These are phyloP conservation scores for Eupithecia centaureata DNA, from an alignment of 2,888 invertebrate genomes.

Conservation along the genomic window DNA sequence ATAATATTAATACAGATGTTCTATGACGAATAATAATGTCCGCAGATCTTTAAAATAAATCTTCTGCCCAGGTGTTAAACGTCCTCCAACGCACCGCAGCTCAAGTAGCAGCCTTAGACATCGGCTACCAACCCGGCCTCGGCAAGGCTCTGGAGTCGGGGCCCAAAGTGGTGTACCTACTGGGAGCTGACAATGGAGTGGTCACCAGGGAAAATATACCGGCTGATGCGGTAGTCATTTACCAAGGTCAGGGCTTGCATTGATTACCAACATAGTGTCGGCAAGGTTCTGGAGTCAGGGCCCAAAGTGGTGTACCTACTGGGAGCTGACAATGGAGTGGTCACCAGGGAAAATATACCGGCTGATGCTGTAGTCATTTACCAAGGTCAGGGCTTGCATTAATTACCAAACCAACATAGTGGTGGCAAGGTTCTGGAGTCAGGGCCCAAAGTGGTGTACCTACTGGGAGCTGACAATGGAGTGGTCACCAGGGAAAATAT, in stretches of 20 bases:
- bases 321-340: constrained; percentile 95
- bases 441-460: constrained; percentile 92
- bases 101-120: constrained; percentile 97
- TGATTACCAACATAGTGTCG: constrained; percentile 92
- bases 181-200: constrained; percentile 96
- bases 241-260: too few relatives aligned
- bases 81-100: constrained; percentile 96
- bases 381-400: too few relatives aligned
- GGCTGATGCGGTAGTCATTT: constrained; percentile 93
- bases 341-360: constrained; percentile 90
- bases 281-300: constrained; percentile 84
- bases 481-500: constrained; percentile 90
- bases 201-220: constrained; percentile 91
- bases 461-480: constrained; percentile 97
- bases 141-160: constrained; percentile 84
- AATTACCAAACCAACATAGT: constrained; percentile 95
- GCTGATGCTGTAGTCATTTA: constrained; percentile 94
- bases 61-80: constrained; percentile 90
- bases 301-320: constrained; percentile 94
- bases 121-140: constrained; percentile 94
- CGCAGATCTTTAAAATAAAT: too few relatives aligned
- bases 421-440: constrained; percentile 83
- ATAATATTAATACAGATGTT: too few relatives aligned
- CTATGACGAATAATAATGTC: too few relatives aligned
- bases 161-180: constrained; percentile 92